phyloP scores from a whole-genome alignment of 2,797 vertebrate species.

The Phylloscopus collybita region DNA sequence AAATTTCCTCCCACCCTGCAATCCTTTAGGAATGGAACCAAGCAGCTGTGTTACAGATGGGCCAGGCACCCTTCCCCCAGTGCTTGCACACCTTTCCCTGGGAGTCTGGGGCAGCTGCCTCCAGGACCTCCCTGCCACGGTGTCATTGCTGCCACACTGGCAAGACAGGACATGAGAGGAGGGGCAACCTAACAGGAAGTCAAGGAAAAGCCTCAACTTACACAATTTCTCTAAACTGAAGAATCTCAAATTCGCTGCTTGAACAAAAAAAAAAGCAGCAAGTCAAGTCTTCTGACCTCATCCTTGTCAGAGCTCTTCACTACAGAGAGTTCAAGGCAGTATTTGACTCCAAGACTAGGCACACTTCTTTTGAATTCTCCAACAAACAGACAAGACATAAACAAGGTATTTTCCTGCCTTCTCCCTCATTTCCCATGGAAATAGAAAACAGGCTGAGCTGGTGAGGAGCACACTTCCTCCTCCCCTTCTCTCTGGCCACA shows the following conservation, averaged over 20 bases:
- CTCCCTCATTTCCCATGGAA: neutral
- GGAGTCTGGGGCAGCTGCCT: neutral
- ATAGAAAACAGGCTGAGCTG: neutral
- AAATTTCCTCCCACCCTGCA: neutral
- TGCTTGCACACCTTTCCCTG: accelerated
- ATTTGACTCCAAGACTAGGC: neutral
- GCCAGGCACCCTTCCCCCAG: neutral
- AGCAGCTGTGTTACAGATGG: neutral
- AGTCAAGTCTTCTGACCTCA: neutral
- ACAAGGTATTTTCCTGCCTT: neutral
- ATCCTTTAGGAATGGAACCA: neutral
- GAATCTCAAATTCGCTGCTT: neutral
- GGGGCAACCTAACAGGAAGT: neutral
- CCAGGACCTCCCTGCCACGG: neutral
- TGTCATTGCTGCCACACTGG: accelerated
- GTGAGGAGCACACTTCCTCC: neutral
- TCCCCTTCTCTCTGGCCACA: accelerated
- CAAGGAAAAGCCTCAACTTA: neutral
- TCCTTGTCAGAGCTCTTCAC: neutral
- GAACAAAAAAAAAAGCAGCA: neutral
- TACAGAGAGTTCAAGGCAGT: neutral
- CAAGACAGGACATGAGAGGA: neutral
- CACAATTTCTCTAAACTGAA: neutral
- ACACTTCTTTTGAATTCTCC: neutral
- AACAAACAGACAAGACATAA: neutral